phyloP scores from a whole-genome alignment of 2,113 vertebrate species.

The Psammodynastes pulverulentus region DNA sequence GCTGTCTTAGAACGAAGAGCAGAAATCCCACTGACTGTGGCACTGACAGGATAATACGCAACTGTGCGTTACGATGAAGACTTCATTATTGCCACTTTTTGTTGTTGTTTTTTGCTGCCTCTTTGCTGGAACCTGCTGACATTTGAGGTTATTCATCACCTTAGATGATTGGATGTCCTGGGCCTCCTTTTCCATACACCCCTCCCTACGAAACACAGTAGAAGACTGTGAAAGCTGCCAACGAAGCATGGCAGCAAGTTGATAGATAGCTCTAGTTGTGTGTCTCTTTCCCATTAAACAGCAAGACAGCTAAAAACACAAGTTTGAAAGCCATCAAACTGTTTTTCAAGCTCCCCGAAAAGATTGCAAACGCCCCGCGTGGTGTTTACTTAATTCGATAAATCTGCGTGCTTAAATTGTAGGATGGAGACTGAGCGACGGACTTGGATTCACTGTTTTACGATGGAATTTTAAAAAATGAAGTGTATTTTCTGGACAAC shows the following conservation, averaged over 20 bases:
- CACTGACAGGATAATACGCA: not conserved
- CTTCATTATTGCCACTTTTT: constrained; percentile 30
- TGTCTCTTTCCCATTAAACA: constrained; percentile 41
- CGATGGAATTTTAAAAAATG: constrained; percentile 66
- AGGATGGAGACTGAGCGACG: constrained; percentile 52
- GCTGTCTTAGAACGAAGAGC: not conserved
- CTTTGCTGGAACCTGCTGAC: constrained; percentile 34
- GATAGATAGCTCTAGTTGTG: constrained; percentile 38
- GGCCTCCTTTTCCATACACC: not conserved
- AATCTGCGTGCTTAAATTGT: constrained; percentile 30
- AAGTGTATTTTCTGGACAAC: constrained; percentile 59
- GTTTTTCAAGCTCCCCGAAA: not conserved
- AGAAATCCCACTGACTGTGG: not conserved
- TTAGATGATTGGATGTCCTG: constrained; percentile 9
- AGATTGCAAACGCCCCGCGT: not conserved
- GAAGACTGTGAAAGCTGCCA: constrained; percentile 27
- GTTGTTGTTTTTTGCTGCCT: constrained; percentile 30
- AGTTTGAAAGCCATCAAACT: not conserved
- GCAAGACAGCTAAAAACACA: not conserved
- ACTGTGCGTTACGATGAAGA: not conserved
- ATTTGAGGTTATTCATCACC: constrained; percentile 35
- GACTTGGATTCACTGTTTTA: constrained; percentile 54
- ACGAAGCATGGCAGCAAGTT: not conserved
- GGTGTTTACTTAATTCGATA: constrained; percentile 32
- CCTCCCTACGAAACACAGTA: not conserved